Percentiles rank a stretch among this genome's conserved stretches.
Evolutionary conservation across 2,113 vertebrate genomes (phyloP).

Genomic region (Elaphurus davidianus): DNA sequence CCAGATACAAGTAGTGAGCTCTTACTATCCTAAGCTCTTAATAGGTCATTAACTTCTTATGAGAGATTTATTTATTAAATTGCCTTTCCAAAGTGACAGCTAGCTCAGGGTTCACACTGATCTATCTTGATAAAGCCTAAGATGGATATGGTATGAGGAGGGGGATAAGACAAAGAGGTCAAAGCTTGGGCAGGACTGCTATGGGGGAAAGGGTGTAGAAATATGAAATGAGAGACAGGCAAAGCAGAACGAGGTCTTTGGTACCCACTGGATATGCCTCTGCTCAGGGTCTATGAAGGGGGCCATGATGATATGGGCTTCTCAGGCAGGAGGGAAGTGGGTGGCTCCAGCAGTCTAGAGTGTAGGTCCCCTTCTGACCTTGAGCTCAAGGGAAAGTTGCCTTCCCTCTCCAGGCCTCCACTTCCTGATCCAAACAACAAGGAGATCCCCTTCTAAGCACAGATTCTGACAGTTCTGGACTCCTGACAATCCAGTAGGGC

Average conservation of each 20-base stretch:
- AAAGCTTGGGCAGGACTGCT: not conserved
- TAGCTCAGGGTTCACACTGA: not conserved
- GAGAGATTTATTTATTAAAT: slow-evolving; percentile 42
- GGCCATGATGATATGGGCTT: not conserved
- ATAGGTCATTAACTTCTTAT: slow-evolving; percentile 38
- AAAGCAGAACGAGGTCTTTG: not conserved
- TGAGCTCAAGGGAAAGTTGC: not conserved
- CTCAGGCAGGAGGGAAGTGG: not conserved
- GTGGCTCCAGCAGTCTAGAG: not conserved
- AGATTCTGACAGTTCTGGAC: not conserved
- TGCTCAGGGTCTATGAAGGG: not conserved
- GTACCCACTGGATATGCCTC: not conserved
- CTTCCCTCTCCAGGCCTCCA: not conserved
- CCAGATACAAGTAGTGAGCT: not conserved
- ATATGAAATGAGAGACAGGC: not conserved
- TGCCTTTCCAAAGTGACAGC: not conserved
- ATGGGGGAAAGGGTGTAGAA: not conserved
- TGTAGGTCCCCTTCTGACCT: not conserved
- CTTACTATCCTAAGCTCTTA: not conserved
- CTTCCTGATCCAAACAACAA: not conserved
- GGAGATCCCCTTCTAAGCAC: not conserved
- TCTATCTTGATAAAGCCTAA: not conserved
- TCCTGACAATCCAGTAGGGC: not conserved
- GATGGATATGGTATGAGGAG: not conserved
- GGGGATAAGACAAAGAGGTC: not conserved